These are phyloP conservation scores for Drosophila mulleri DNA, from an alignment of 2,888 invertebrate genomes.

Conservation along the genomic window DNA sequence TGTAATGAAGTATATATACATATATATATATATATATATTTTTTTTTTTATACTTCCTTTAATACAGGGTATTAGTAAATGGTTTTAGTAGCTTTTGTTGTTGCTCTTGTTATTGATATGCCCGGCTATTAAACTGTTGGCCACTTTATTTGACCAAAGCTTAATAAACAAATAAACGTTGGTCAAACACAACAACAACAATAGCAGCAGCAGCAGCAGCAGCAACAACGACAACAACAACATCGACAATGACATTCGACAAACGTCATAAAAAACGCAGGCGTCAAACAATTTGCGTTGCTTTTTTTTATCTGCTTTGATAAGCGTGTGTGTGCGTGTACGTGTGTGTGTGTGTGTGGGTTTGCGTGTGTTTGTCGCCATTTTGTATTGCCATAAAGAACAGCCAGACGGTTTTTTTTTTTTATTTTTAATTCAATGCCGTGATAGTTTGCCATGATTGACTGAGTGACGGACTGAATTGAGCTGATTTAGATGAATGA, in stretches of 20 bases:
- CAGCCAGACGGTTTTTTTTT: constrained; percentile 42
- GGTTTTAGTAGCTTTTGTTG: background rate
- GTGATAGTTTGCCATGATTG: too few relatives aligned
- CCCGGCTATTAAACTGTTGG: constrained; percentile 66
- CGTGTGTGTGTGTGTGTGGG: constrained; percentile 19
- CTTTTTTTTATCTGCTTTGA: constrained; percentile 44
- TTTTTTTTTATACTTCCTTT: too few relatives aligned
- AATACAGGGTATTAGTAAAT: background rate
- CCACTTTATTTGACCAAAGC: constrained; percentile 82
- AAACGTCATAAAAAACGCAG: constrained; percentile 45
- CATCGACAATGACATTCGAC: constrained; percentile 22
- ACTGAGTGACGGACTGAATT: too few relatives aligned
- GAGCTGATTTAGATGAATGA: too few relatives aligned
- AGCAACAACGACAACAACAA: constrained; percentile 11
- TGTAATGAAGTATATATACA: too few relatives aligned
- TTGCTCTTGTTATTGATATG: constrained; percentile 27
- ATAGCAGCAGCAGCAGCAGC: background rate
- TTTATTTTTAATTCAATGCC: constrained; percentile 27
- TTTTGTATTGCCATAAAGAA: constrained; percentile 46
- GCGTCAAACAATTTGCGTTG: constrained; percentile 39
- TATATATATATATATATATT: too few relatives aligned
- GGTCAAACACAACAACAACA: constrained; percentile 50
- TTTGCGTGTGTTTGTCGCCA: constrained; percentile 41
- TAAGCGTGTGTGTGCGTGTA: constrained; percentile 1
- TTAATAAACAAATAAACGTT: constrained; percentile 77